These are phyloP conservation scores for fruit fly (Drosophila melanogaster) DNA, from an alignment of 1,140 invertebrate genomes.

Conservation along the genomic window DNA sequence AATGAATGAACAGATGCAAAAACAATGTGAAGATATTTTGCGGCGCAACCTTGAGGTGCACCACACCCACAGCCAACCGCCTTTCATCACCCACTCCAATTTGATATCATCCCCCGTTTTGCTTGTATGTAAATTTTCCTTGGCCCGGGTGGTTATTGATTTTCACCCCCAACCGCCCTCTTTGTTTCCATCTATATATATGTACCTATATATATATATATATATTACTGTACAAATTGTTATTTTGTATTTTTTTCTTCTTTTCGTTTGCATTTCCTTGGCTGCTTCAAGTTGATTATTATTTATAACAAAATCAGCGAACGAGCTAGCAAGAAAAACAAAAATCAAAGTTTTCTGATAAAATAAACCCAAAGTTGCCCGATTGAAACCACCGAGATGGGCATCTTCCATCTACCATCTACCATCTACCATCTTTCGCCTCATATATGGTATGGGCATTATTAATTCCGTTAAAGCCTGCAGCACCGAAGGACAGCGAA, in stretches of 20 bases:
- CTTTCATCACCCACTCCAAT: slow-evolving; percentile 6
- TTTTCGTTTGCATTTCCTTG: slow-evolving; percentile 10
- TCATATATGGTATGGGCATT: slow-evolving; percentile 30
- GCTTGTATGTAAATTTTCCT: slow-evolving; percentile 40
- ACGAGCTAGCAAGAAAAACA: slow-evolving; percentile 21
- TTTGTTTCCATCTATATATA: slow-evolving; percentile 21
- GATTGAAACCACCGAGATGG: not conserved
- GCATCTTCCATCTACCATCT: slow-evolving; percentile 1
- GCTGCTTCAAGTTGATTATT: slow-evolving; percentile 64
- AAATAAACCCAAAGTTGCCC: slow-evolving; percentile 21
- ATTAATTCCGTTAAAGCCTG: slow-evolving; percentile 63
- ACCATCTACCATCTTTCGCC: not conserved
- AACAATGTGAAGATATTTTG: slow-evolving; percentile 50
- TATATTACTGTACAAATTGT: not conserved
- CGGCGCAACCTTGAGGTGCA: slow-evolving; percentile 57
- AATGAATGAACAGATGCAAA: not conserved
- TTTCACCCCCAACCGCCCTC: slow-evolving; percentile 39
- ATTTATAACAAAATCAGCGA: slow-evolving; percentile 74
- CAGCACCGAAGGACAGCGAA: not conserved
- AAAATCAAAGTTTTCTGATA: slow-evolving; percentile 35
- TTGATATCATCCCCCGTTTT: slow-evolving; percentile 1
- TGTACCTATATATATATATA: not conserved
- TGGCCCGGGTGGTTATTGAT: slow-evolving; percentile 75
- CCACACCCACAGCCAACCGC: slow-evolving; percentile 8
- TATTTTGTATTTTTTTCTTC: not conserved